Evolutionary conservation across 2,888 invertebrate species (phyloP), one percentile per base, ranked within the genome.

Genomic region (Candidula unifasciata): DNA sequence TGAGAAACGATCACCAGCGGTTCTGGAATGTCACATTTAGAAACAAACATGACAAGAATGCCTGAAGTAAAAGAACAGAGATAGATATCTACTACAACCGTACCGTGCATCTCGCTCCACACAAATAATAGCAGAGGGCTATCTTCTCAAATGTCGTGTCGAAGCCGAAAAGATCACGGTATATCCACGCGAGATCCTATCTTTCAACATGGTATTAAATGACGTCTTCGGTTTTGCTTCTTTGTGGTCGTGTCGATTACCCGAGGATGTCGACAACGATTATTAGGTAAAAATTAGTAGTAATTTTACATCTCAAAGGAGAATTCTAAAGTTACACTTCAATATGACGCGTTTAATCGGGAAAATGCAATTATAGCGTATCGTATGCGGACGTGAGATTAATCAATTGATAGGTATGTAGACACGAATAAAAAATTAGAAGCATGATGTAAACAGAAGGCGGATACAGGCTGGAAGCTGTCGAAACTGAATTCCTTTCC

Each of bases 51-150:
- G 33, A 54, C 5, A 74, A 54, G 54, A 74, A 74, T 74, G 18
- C 44, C 21, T 18, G 54, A 27, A 54, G 52, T 54, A 74, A 54
- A 74, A 18, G 52, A 54, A 74, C 74, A 33, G 18, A 3, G 16
- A 2, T n/a, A 54, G 54, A 54, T 30, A 27, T 27, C 30, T 30
- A 54, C 74, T 54, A 30, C 74, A 30, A 54, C 30, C 52, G 73
- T 13, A 3, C 44, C 6, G 52, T 18, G 54, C 21, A 30, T 54
- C 16, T 73, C 52, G 13, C 30, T 30, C 18, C 16, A 18, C n/a
- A 54, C 54, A 74, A 54, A 74, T 74, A 54, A 74, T 30, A 54
- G 44, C 44, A 44, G n/a, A 74, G 54, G 30, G 54, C 74, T 54
- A 54, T 74, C 74, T 54, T 54, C 18, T 74, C 27, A 74, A 54